Evolutionary conservation across 2,113 vertebrate genomes (phyloP).

Genomic region (Zosterops borbonicus): DNA sequence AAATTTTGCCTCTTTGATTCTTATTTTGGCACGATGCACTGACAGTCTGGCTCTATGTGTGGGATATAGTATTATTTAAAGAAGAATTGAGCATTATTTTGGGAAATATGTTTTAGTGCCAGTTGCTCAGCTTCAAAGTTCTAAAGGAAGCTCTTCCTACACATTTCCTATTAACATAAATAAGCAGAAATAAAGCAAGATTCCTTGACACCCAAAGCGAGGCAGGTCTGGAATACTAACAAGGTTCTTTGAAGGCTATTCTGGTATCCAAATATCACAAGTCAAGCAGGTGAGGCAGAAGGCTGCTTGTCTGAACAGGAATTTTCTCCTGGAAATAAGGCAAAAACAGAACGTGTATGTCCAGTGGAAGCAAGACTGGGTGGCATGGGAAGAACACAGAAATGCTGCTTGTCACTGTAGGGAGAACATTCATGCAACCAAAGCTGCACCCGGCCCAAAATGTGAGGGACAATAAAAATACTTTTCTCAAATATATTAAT

Average conservation of each 20-base stretch:
- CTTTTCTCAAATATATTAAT: background rate
- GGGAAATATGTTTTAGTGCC: background rate
- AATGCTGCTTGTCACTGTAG: background rate
- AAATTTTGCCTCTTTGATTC: background rate
- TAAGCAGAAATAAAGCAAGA: background rate
- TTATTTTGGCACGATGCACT: accelerated
- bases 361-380: background rate
- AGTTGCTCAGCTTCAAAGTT: background rate
- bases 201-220: background rate
- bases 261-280: background rate
- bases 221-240: background rate
- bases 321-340: background rate
- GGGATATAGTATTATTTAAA: background rate
- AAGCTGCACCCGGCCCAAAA: background rate
- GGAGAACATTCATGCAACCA: background rate
- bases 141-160: background rate
- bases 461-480: background rate
- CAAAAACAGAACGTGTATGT: background rate
- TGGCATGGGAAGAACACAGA: background rate
- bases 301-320: background rate
- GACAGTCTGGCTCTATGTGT: background rate
- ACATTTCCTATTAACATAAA: background rate
- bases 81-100: background rate
- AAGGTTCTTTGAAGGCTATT: background rate
- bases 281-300: background rate